These are phyloP conservation scores for Harpalus rubripes DNA, from an alignment of 2,888 invertebrate genomes.

Conservation along the genomic window DNA sequence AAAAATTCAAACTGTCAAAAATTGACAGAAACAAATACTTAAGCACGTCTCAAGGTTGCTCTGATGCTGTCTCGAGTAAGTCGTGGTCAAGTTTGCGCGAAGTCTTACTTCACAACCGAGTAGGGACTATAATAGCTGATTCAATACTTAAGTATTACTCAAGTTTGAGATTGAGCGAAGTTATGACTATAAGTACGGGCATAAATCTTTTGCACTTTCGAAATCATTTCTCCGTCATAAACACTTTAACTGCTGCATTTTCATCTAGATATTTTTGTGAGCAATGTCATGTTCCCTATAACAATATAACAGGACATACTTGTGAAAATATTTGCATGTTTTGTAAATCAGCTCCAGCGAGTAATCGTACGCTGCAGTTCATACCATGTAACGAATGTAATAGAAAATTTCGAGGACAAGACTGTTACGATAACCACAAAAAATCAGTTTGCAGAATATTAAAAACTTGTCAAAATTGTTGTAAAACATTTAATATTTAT, in stretches of 20 bases:
- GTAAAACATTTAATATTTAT: not conserved
- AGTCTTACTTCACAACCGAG: too few relatives aligned
- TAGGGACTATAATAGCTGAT: too few relatives aligned
- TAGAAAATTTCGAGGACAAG: constrained; percentile 28
- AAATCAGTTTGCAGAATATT: not conserved
- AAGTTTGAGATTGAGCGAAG: too few relatives aligned
- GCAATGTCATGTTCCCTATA: constrained; percentile 69
- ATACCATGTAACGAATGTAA: not conserved
- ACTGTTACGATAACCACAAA: constrained; percentile 24
- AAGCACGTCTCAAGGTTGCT: too few relatives aligned
- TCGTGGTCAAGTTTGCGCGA: too few relatives aligned
- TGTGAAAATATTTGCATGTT: constrained; percentile 59
- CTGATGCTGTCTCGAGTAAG: too few relatives aligned
- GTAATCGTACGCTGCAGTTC: not conserved
- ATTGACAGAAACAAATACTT: too few relatives aligned
- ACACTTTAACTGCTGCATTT: constrained; percentile 70
- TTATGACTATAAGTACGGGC: too few relatives aligned
- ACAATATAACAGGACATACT: constrained; percentile 66
- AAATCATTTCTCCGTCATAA: constrained; percentile 53
- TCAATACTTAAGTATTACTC: too few relatives aligned
- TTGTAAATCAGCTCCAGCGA: constrained; percentile 6
- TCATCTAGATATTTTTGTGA: constrained; percentile 70
- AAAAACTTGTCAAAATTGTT: not conserved
- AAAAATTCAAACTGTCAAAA: too few relatives aligned
- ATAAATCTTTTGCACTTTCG: constrained; percentile 70